These are phyloP conservation scores for Tipula lateralis DNA, from an alignment of 2,888 invertebrate species.

Conservation along the genomic window DNA sequence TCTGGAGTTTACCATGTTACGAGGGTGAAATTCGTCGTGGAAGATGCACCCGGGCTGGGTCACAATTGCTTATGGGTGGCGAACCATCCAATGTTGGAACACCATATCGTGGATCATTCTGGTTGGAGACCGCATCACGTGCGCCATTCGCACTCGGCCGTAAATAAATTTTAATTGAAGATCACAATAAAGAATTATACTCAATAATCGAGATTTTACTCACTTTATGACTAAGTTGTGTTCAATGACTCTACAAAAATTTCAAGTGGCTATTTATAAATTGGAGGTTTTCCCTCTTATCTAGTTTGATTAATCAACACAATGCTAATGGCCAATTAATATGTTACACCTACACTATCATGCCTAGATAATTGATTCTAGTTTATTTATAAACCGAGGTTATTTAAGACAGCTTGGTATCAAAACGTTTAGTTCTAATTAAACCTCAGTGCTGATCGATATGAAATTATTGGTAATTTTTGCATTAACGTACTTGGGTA, in stretches of 20 bases:
- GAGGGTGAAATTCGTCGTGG: conserved; percentile 32
- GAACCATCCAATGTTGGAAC: conserved; percentile 41
- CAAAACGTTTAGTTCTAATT: not conserved
- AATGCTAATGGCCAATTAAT: not conserved
- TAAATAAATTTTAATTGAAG: not conserved
- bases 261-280: too few species aligned
- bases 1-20: conserved; percentile 31
- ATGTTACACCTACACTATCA: not conserved
- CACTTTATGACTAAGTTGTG: not conserved
- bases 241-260: not conserved
- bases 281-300: not conserved
- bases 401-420: not conserved
- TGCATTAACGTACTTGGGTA: not conserved
- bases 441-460: not conserved
- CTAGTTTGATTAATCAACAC: too few species aligned
- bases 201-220: not conserved
- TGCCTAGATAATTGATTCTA: not conserved
- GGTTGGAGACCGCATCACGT: conserved; percentile 31
- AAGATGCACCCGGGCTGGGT: conserved; percentile 40
- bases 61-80: conserved; percentile 43
- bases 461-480: not conserved
- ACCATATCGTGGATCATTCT: conserved; percentile 39
- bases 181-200: not conserved
- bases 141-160: not conserved
- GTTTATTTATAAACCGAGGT: not conserved